phyloP scores from a whole-genome alignment of 2,797 vertebrate genomes.

The Falco rusticolus region DNA sequence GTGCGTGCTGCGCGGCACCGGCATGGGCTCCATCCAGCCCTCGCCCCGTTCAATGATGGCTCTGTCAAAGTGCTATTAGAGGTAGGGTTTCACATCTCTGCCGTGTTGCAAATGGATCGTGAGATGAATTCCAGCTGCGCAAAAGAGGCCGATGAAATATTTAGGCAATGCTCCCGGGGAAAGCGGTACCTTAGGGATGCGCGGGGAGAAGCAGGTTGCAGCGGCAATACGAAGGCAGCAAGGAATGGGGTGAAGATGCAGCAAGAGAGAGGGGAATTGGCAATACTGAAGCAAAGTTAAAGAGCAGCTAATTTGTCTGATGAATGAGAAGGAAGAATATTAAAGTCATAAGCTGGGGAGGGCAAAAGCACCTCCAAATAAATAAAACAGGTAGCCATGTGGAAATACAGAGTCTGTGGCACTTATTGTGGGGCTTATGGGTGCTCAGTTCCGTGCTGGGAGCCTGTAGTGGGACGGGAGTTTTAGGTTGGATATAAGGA shows the following conservation, averaged over 20 bases:
- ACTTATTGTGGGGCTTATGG: neutral
- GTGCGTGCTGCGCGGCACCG: neutral
- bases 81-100: neutral
- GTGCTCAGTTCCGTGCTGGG: rapidly evolving
- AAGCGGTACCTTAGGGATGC: neutral
- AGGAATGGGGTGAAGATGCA: neutral
- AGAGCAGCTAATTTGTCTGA: neutral
- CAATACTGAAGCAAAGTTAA: neutral
- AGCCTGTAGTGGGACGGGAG: neutral
- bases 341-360: neutral
- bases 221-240: rapidly evolving
- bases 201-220: neutral
- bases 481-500: neutral
- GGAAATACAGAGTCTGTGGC: neutral
- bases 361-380: neutral
- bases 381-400: neutral
- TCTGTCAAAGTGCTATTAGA: neutral
- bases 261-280: neutral
- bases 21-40: neutral
- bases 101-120: rapidly evolving
- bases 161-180: neutral
- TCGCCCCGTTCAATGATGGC: neutral
- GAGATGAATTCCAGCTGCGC: neutral
- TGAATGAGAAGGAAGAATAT: neutral
- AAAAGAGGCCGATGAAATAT: neutral